A percentile compares a stretch with the other conserved stretches of the same genome.
Conservation (phyloP, 1,140 invertebrate species). For the Drosophila lowei region DNA sequence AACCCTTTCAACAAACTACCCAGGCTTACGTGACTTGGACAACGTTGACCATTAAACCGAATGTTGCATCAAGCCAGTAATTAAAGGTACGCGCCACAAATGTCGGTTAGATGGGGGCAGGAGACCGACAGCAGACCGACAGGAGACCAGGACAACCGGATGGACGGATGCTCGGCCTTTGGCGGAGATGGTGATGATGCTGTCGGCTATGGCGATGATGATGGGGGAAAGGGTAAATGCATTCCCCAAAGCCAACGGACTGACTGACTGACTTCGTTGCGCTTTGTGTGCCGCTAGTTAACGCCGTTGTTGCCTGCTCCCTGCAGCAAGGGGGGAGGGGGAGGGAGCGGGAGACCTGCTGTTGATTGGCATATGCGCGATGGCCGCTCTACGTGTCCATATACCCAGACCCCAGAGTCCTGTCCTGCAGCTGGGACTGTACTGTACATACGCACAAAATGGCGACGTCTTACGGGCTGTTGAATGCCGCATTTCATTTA, state of each 20-base stretch:
- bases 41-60: slow-evolving; percentile 62
- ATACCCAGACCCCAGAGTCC: slow-evolving; percentile 29
- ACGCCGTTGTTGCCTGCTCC: slow-evolving; percentile 50
- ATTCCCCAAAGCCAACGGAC: slow-evolving; percentile 28
- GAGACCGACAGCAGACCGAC: slow-evolving; percentile 8
- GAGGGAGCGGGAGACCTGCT: slow-evolving; percentile 9
- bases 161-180: too few relatives aligned
- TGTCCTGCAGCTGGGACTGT: slow-evolving; percentile 32
- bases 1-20: not conserved
- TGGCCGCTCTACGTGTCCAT: slow-evolving; percentile 67
- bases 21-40: slow-evolving; percentile 41
- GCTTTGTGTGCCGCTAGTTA: slow-evolving; percentile 57
- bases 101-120: slow-evolving; percentile 40
- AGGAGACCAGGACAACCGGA: slow-evolving; percentile 1
- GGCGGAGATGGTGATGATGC: too few relatives aligned
- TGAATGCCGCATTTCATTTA: slow-evolving; percentile 71
- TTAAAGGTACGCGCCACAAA: slow-evolving; percentile 70
- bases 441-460: slow-evolving; percentile 53
- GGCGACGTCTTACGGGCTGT: slow-evolving; percentile 59
- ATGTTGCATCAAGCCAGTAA: slow-evolving; percentile 69
- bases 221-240: not conserved
- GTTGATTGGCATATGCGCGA: slow-evolving; percentile 70
- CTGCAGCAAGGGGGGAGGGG: too few relatives aligned
- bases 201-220: slow-evolving; percentile 16
- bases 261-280: slow-evolving; percentile 17